phyloP scores from a whole-genome alignment of 2,888 invertebrate genomes.

The Tachina fera region DNA sequence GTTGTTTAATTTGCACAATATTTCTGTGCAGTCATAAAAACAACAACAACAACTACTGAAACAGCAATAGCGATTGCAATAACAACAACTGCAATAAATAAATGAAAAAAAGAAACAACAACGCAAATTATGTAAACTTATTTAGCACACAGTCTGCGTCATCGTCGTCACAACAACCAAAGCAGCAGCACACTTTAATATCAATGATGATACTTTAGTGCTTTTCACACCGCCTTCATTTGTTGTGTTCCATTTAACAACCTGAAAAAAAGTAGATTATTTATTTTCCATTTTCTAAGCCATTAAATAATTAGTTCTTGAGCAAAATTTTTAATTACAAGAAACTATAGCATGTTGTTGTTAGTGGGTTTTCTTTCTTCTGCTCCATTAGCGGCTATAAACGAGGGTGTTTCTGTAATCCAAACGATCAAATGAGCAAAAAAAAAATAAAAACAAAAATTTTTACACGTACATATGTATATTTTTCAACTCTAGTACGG shows the following conservation, averaged over 20 bases:
- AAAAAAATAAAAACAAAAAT: too few relatives aligned
- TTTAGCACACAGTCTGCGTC: slow-evolving; percentile 61
- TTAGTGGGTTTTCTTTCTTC: too few relatives aligned
- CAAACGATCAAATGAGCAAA: too few relatives aligned
- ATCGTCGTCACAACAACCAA: slow-evolving; percentile 23
- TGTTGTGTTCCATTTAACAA: neutral
- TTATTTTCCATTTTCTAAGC: too few relatives aligned
- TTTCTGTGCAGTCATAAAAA: slow-evolving; percentile 17
- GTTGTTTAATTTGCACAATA: slow-evolving; percentile 38
- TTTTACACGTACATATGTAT: too few relatives aligned
- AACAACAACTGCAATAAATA: slow-evolving; percentile 37
- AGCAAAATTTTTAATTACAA: too few relatives aligned
- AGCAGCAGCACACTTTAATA: slow-evolving; percentile 42
- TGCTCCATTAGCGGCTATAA: too few relatives aligned
- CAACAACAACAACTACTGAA: slow-evolving; percentile 30
- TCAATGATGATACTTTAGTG: slow-evolving; percentile 28
- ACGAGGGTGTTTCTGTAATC: too few relatives aligned
- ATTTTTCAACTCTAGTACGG: too few relatives aligned
- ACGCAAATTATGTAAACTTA: slow-evolving; percentile 69
- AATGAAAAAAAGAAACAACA: slow-evolving; percentile 18
- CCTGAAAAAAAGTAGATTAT: neutral
- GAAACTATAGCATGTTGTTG: too few relatives aligned
- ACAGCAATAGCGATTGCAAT: slow-evolving; percentile 23
- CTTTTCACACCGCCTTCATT: slow-evolving; percentile 11
- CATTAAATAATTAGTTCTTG: too few relatives aligned